phyloP scores from a whole-genome alignment of 23 tunicate species.

The Oikopleura albicans region DNA sequence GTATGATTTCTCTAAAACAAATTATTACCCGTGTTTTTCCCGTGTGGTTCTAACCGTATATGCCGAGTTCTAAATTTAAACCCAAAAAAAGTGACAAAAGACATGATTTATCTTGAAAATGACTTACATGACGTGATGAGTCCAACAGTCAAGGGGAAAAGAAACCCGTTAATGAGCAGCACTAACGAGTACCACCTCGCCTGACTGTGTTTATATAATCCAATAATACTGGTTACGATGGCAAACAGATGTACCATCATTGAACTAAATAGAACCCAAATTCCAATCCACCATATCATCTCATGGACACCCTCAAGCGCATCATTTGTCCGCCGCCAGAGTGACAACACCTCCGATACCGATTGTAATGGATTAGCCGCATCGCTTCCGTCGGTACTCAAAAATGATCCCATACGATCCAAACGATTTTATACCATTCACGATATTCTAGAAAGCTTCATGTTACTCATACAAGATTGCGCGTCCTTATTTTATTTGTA shows the following conservation, averaged over 20 bases:
- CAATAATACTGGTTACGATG: neutral
- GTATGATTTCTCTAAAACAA: too few relatives aligned
- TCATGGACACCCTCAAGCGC: neutral
- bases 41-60: too few relatives aligned
- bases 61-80: too few relatives aligned
- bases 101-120: neutral
- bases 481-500: too few relatives aligned
- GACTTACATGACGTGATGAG: neutral
- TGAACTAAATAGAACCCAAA: neutral
- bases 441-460: too few relatives aligned
- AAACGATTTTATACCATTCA: too few relatives aligned
- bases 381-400: too few relatives aligned
- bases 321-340: neutral
- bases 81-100: too few relatives aligned
- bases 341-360: neutral
- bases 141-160: neutral
- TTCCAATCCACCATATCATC: neutral
- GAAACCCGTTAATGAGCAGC: neutral
- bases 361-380: too few relatives aligned
- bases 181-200: neutral
- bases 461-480: too few relatives aligned
- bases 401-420: too few relatives aligned
- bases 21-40: too few relatives aligned
- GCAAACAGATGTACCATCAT: neutral
- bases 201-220: neutral